Evolutionary conservation across 1,140 invertebrate species (phyloP).

Genomic region (Medauroidea extradentata): DNA sequence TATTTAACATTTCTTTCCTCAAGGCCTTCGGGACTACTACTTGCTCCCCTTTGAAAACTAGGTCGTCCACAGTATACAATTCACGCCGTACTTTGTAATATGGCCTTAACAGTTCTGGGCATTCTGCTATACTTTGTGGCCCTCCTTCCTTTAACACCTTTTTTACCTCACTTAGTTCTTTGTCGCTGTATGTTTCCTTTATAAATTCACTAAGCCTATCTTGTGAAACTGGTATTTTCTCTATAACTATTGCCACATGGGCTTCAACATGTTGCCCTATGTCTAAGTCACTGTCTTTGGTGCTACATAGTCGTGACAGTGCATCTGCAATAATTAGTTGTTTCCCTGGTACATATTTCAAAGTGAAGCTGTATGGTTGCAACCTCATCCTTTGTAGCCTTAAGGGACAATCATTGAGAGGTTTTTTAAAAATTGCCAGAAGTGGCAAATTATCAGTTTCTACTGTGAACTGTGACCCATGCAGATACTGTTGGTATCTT

Average conservation of each 20-base stretch:
- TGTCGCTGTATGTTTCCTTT: conserved; percentile 28
- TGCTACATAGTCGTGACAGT: background rate
- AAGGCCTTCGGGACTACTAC: conserved; percentile 39
- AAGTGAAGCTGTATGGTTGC: conserved; percentile 25
- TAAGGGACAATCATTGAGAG: conserved; percentile 17
- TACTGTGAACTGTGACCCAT: conserved; percentile 30
- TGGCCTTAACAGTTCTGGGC: conserved; percentile 22
- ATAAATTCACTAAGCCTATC: conserved; percentile 28
- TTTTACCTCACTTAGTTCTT: conserved; percentile 24
- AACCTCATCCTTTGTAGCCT: conserved; percentile 28
- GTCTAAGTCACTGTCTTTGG: background rate
- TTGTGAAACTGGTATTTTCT: background rate
- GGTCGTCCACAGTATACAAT: conserved; percentile 30
- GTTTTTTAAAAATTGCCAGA: conserved; percentile 27
- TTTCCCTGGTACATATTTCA: conserved; percentile 26
- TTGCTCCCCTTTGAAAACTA: conserved; percentile 35
- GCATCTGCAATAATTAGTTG: conserved; percentile 15
- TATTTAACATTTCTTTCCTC: conserved; percentile 34
- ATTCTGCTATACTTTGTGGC: conserved; percentile 35
- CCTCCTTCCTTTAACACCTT: conserved; percentile 34
- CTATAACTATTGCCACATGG: background rate
- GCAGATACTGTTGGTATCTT: conserved; percentile 40
- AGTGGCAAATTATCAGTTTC: conserved; percentile 29
- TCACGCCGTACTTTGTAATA: conserved; percentile 36
- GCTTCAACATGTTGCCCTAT: background rate